Evolutionary conservation across 2,113 vertebrate species (phyloP).

Genomic region (Clarias magur): DNA sequence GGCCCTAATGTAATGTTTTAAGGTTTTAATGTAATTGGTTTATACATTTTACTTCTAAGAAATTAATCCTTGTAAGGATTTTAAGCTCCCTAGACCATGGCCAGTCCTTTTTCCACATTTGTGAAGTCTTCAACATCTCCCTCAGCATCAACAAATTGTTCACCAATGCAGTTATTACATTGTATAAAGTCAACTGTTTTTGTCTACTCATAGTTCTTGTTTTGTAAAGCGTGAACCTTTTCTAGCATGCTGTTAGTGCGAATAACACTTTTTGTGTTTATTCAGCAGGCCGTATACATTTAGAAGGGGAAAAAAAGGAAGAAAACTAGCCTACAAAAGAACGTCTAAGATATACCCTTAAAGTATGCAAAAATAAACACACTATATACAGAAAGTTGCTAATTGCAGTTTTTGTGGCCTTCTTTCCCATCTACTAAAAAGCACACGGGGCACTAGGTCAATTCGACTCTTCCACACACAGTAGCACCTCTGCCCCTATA

Average conservation of each 20-base stretch:
- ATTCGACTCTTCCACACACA: not conserved
- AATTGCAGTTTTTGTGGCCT: not conserved
- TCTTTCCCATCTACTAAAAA: not conserved
- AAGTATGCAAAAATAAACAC: not conserved
- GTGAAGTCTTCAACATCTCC: not conserved
- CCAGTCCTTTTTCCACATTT: not conserved
- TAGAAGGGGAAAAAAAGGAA: too few relatives aligned
- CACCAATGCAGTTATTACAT: constrained; percentile 56
- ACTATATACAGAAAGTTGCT: not conserved
- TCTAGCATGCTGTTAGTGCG: not conserved
- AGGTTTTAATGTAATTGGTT: too few relatives aligned
- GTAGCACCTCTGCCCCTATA: too few relatives aligned
- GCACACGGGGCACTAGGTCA: not conserved
- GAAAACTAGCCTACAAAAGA: not conserved
- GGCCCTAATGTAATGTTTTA: too few relatives aligned
- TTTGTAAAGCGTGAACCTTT: not conserved
- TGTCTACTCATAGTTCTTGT: not conserved
- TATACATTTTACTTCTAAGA: not conserved
- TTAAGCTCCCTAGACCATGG: not conserved
- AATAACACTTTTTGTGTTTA: not conserved
- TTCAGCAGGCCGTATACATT: not conserved
- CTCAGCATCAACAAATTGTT: constrained; percentile 56
- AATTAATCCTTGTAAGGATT: not conserved
- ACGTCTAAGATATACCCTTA: not conserved
- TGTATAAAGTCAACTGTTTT: not conserved